A percentile compares a stretch with the other conserved stretches of the same genome.
Evolutionary conservation across 1,140 invertebrate species (phyloP).

Genomic region (Lepidurus arcticus): DNA sequence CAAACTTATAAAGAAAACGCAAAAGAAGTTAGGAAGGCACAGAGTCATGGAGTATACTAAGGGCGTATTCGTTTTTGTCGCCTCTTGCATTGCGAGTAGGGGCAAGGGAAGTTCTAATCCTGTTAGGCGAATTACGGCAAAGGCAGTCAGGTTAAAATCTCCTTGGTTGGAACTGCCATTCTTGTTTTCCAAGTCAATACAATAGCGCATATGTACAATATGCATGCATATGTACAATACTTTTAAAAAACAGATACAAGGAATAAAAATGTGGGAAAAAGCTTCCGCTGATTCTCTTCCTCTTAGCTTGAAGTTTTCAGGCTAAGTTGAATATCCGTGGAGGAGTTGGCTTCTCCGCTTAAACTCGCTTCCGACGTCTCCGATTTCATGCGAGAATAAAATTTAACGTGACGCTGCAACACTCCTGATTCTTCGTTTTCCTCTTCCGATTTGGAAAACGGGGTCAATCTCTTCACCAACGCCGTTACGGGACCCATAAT

Average conservation of each 20-base stretch:
- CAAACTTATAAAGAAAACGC: too few species aligned
- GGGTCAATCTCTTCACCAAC: constrained; percentile 3
- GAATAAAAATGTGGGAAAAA: neutral
- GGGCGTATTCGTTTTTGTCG: neutral
- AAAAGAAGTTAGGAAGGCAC: too few species aligned
- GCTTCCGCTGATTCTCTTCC: neutral
- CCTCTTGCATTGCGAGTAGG: neutral
- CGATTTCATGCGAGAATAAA: constrained; percentile 41
- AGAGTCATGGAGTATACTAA: neutral
- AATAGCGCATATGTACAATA: neutral
- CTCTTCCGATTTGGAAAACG: constrained; percentile 26
- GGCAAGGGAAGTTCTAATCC: neutral
- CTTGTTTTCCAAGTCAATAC: neutral
- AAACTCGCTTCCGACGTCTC: constrained; percentile 29
- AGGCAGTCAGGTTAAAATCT: neutral
- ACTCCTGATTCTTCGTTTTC: constrained; percentile 40
- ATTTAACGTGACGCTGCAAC: constrained; percentile 42
- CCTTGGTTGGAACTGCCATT: neutral
- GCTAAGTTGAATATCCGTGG: neutral
- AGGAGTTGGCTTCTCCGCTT: neutral
- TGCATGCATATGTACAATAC: neutral
- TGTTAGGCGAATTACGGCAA: constrained; percentile 11
- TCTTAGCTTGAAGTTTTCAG: neutral
- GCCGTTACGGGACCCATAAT: constrained; percentile 8
- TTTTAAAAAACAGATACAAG: neutral